These are phyloP conservation scores for Glossosoma conforme DNA, from an alignment of 1,140 invertebrate species.

Conservation along the genomic window DNA sequence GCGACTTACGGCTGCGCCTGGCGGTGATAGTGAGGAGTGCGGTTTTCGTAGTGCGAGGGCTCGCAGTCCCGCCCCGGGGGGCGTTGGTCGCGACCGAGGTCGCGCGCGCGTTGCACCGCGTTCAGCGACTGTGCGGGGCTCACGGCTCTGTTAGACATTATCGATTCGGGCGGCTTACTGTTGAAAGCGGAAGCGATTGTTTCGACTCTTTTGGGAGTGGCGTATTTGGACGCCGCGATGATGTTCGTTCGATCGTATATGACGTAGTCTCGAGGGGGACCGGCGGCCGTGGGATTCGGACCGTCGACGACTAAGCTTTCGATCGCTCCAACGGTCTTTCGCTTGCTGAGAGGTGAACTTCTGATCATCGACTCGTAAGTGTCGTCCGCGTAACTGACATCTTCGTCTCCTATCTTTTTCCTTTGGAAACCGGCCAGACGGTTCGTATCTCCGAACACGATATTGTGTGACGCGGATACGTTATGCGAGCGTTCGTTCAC, in stretches of 20 bases:
- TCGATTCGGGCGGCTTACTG: constrained; percentile 37
- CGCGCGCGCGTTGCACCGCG: too few relatives aligned
- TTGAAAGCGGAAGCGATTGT: constrained; percentile 53
- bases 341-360: constrained; percentile 39
- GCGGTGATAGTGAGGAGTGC: too few relatives aligned
- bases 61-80: too few relatives aligned
- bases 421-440: constrained; percentile 42
- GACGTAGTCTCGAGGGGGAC: constrained; percentile 45
- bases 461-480: constrained; percentile 34
- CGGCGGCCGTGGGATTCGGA: constrained; percentile 27
- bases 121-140: constrained; percentile 52
- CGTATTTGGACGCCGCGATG: constrained; percentile 66
- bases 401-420: constrained; percentile 49
- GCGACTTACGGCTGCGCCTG: constrained; percentile 69
- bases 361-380: constrained; percentile 42
- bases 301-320: constrained; percentile 48
- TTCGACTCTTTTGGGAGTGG: constrained; percentile 68
- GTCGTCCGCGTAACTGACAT: constrained; percentile 47
- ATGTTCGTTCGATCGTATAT: constrained; percentile 49
- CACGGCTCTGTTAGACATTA: constrained; percentile 37
- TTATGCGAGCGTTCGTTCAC: too few relatives aligned
- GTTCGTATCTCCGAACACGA: constrained; percentile 12
- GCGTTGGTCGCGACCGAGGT: too few relatives aligned
- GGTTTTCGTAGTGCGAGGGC: too few relatives aligned
- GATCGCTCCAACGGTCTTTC: constrained; percentile 45